Base-by-base conservation (phyloP, 2,797 vertebrate genomes). In the Girardinus metallicus region DNA sequence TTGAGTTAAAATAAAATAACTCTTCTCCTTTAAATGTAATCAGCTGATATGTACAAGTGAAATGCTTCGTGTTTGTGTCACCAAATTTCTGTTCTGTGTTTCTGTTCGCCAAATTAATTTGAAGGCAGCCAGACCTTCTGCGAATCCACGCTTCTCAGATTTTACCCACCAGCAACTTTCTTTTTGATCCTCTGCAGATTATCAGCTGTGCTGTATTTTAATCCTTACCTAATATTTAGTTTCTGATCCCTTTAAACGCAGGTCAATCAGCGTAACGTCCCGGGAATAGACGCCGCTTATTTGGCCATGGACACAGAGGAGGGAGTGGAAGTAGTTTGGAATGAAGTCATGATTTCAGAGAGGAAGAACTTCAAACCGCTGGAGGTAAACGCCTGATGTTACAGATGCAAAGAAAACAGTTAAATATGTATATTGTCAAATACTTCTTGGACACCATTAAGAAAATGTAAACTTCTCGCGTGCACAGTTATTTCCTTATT, bases 241-340 rank as follows among this genome's bases (percentile, higher is more conserved):
- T 76, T 80, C 21, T 80, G 16, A 55, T 53, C 9, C 18, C 29
- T 70, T 77, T 31, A 78, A 43, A 57, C 83, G 1, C 53, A 99
- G 98, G 98, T 99, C 86, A 99, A 98, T 93, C 98, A 99, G 90
- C 96, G 98, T 79, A 99, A 99, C 31, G 98, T 99, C 34, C 98
- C 98, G 0, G 98, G 98, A 16, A 99, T 99, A 1, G 98, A 99
- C 85, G 97, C 96, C 77, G 98, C 98, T 43, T 99, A 99, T 93
- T 94, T 99, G 92, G 98, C 98, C 80, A 99, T 99, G 98, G 98
- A 99, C 84, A 98, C 98, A 0, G 98, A 99, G 89, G 98, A 99
- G 80, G 98, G 98, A 0, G 98, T 99, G 77, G 98, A 99, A 81
- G 98, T 99, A 1, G 98, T 99, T 26, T 99, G 98, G 98, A 99